phyloP scores from a whole-genome alignment of 2,888 invertebrate species.

The Galerucella nymphaeae region DNA sequence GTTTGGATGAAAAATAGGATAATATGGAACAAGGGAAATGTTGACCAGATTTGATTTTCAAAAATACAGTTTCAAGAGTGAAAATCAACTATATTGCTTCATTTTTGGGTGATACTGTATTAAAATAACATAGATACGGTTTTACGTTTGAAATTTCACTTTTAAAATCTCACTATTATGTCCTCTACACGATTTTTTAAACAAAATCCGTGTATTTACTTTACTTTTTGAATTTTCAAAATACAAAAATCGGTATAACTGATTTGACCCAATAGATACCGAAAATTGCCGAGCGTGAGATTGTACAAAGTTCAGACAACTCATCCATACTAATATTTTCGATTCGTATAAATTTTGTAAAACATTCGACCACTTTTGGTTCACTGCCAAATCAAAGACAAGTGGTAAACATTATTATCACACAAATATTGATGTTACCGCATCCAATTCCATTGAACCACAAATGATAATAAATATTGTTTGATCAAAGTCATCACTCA shows the following conservation, averaged over 20 bases:
- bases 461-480: no score
- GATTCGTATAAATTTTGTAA: slow-evolving; percentile 15
- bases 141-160: no score
- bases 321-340: background rate
- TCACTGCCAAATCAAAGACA: slow-evolving; percentile 22
- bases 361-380: slow-evolving; percentile 23
- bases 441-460: background rate
- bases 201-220: fast-evolving
- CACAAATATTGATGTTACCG: slow-evolving; percentile 16
- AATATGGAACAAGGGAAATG: slow-evolving; percentile 5
- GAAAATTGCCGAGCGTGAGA: background rate
- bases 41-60: slow-evolving; percentile 4
- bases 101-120: no score
- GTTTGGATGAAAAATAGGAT: background rate
- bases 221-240: no score
- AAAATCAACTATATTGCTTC: no score
- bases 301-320: background rate
- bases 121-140: no score
- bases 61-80: no score
- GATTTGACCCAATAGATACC: no score
- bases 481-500: no score
- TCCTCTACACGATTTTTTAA: no score
- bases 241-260: no score
- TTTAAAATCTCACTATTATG: no score
- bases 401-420: slow-evolving; percentile 26